A percentile compares a stretch with the other conserved stretches of the same genome.
Conservation (phyloP, 2,113 vertebrate species). For the Lasiurus cinereus region DNA sequence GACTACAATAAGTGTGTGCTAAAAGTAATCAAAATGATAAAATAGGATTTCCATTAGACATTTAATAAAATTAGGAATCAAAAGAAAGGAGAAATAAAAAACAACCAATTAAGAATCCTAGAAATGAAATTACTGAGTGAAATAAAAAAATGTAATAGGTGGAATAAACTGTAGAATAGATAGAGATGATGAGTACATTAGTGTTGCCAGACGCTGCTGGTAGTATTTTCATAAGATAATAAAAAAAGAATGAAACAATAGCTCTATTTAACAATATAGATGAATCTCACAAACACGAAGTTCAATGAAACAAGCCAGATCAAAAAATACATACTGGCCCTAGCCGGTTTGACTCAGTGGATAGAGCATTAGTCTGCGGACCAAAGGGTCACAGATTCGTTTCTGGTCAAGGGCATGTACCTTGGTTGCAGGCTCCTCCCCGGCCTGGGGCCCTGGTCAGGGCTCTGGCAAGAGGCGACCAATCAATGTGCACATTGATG, state of each 20-base stretch:
- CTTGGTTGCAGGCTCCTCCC: no score
- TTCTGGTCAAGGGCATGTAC: no score
- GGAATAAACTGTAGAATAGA: background rate
- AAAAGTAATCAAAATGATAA: background rate
- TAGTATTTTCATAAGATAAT: background rate
- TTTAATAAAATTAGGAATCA: background rate
- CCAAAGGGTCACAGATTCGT: no score
- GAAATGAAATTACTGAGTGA: constrained; percentile 32
- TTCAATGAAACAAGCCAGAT: constrained; percentile 41
- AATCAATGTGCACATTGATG: no score
- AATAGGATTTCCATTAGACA: constrained; percentile 30
- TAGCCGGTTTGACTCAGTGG: no score
- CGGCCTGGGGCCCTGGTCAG: no score
- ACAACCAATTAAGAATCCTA: background rate
- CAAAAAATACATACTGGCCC: no score
- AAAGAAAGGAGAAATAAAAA: constrained; percentile 54
- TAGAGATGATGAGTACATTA: background rate
- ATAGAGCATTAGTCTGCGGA: no score
- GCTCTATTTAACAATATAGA: background rate
- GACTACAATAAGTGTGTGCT: background rate
- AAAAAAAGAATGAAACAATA: background rate
- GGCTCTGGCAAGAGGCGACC: no score
- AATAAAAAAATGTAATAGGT: background rate
- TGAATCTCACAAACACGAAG: background rate
- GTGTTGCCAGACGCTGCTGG: background rate